phyloP scores from a whole-genome alignment of 2,888 invertebrate species.

The Athalia circularis region DNA sequence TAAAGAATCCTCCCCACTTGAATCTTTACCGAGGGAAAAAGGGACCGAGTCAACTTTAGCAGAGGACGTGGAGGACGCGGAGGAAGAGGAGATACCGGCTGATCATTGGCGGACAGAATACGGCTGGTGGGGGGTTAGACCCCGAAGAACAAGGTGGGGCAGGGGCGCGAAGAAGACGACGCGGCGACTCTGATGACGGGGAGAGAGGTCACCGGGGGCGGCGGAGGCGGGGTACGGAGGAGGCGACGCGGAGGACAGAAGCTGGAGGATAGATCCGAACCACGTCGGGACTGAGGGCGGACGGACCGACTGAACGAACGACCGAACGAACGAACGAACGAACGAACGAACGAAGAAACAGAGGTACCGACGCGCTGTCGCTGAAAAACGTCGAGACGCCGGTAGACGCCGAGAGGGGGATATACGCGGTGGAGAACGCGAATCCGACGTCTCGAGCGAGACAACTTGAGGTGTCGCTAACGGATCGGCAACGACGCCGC shows the following conservation, averaged over 20 bases:
- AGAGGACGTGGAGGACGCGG: slow-evolving; percentile 53
- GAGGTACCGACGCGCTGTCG: slow-evolving; percentile 17
- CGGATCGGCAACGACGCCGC: slow-evolving; percentile 34
- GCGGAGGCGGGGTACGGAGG: slow-evolving; percentile 53
- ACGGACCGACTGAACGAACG: slow-evolving; percentile 2
- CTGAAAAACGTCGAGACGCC: slow-evolving; percentile 26
- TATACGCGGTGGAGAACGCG: slow-evolving; percentile 1
- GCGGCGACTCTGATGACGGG: slow-evolving; percentile 49
- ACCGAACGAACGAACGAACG: background rate
- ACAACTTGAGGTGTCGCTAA: slow-evolving; percentile 34
- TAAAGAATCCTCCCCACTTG: slow-evolving; percentile 41
- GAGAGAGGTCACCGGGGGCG: slow-evolving; percentile 53
- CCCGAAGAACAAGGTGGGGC: slow-evolving; percentile 57
- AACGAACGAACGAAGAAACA: slow-evolving; percentile 6
- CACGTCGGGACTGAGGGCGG: slow-evolving; percentile 57
- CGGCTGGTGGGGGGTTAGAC: slow-evolving; percentile 62
- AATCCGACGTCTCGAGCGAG: slow-evolving; percentile 10
- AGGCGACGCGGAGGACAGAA: slow-evolving; percentile 63
- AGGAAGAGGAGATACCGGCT: slow-evolving; percentile 66
- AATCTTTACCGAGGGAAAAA: slow-evolving; percentile 44
- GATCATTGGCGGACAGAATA: slow-evolving; percentile 71
- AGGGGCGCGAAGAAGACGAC: slow-evolving; percentile 61
- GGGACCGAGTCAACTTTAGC: slow-evolving; percentile 49
- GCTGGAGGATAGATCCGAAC: slow-evolving; percentile 67
- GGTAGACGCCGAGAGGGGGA: slow-evolving; percentile 21